Conservation (phyloP, 2,113 vertebrate genomes). For the Hyperopisus bebe region DNA sequence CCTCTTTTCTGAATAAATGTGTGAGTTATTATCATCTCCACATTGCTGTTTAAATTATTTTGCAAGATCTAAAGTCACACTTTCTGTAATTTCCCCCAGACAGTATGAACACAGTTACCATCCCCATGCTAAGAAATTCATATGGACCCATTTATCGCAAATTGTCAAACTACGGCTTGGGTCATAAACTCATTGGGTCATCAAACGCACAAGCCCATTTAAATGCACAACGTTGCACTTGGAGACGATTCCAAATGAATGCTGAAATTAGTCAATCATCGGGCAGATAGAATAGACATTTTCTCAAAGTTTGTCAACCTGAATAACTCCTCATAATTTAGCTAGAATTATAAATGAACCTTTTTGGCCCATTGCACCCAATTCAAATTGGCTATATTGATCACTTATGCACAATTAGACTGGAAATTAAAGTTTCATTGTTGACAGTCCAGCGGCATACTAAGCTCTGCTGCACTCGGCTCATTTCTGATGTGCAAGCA, state of each 20-base stretch:
- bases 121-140: constrained; percentile 44
- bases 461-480: constrained; percentile 8
- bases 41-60: not conserved
- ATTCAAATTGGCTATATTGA: constrained; percentile 36
- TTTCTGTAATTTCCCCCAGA: constrained; percentile 39
- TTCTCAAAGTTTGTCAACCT: constrained; percentile 17
- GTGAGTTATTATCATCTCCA: not conserved
- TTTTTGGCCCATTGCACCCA: constrained; percentile 37
- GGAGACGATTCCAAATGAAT: constrained; percentile 2
- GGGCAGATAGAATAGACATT: constrained; percentile 13
- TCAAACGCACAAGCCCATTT: not conserved
- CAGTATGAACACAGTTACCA: constrained; percentile 35
- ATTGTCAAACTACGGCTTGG: constrained; percentile 36
- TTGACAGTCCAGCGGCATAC: constrained; percentile 10
- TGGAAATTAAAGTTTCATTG: constrained; percentile 35
- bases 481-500: constrained; percentile 27
- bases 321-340: constrained; percentile 40
- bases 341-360: constrained; percentile 36
- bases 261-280: not conserved
- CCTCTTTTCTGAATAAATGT: not conserved
- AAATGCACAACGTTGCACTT: not conserved
- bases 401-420: constrained; percentile 49
- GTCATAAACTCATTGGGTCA: not conserved
- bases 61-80: constrained; percentile 24
- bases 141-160: constrained; percentile 47